Conservation (phyloP, 2,888 invertebrate species). For the Griposia aprilina region DNA sequence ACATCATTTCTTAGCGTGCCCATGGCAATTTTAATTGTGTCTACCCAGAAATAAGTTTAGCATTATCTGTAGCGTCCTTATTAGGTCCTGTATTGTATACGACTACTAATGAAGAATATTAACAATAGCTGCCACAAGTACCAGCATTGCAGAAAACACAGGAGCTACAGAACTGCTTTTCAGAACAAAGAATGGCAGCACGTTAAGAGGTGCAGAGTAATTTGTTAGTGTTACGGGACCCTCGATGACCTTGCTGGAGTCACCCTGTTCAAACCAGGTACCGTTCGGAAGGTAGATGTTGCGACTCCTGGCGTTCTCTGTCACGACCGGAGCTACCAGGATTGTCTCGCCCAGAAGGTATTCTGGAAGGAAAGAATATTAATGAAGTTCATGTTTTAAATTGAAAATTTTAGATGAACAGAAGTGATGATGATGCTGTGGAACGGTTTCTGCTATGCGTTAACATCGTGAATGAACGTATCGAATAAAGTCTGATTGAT, state of each 20-base stretch:
- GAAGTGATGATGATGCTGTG: too few species aligned
- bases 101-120: conserved; percentile 12
- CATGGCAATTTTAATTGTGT: not conserved
- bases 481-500: not conserved
- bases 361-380: conserved; percentile 84
- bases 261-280: conserved; percentile 91
- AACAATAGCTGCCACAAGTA: conserved; percentile 24
- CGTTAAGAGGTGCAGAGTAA: conserved; percentile 91
- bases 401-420: not conserved
- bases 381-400: not conserved
- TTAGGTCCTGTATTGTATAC: not conserved
- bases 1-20: not conserved
- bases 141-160: conserved; percentile 34
- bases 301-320: conserved; percentile 87
- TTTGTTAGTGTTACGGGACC: conserved; percentile 83
- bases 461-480: not conserved
- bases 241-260: conserved; percentile 43
- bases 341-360: conserved; percentile 93
- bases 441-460: not conserved
- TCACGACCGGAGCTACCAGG: conserved; percentile 93
- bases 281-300: conserved; percentile 93
- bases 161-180: conserved; percentile 20
- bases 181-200: conserved; percentile 90
- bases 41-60: not conserved
- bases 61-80: not conserved